Evolutionary conservation across 1,140 invertebrate genomes (phyloP).

Genomic region (Wiebesia pumilae): DNA sequence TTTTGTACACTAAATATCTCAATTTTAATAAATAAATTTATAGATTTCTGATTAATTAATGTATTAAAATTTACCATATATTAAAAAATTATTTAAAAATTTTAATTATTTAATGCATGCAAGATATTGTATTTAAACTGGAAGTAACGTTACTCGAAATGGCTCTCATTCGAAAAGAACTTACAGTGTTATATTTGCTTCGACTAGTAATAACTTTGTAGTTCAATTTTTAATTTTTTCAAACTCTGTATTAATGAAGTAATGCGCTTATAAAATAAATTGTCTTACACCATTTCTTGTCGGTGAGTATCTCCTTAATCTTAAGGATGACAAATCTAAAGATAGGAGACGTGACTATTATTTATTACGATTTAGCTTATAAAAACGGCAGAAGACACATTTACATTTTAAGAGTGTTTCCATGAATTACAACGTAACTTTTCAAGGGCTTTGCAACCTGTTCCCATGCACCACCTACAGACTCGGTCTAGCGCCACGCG

Average conservation of each 20-base stretch:
- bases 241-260: constrained; percentile 32
- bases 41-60: background rate
- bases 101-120: background rate
- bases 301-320: constrained; percentile 20
- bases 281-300: background rate
- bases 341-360: constrained; percentile 6
- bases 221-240: background rate
- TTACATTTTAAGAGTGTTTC: constrained; percentile 38
- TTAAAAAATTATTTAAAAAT: background rate
- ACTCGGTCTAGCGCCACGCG: constrained; percentile 1
- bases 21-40: too few species aligned
- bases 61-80: background rate
- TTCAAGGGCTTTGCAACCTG: constrained; percentile 37
- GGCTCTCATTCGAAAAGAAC: background rate
- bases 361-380: constrained; percentile 34
- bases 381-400: background rate
- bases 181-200: background rate
- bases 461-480: constrained; percentile 29
- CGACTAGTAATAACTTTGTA: background rate
- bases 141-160: background rate
- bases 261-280: constrained; percentile 47
- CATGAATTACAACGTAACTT: constrained; percentile 45
- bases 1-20: background rate
- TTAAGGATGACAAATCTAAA: constrained; percentile 45
- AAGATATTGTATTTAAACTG: background rate